These are phyloP conservation scores for Hemiscyllium ocellatum DNA, from an alignment of 2,113 vertebrate genomes.

Conservation along the genomic window DNA sequence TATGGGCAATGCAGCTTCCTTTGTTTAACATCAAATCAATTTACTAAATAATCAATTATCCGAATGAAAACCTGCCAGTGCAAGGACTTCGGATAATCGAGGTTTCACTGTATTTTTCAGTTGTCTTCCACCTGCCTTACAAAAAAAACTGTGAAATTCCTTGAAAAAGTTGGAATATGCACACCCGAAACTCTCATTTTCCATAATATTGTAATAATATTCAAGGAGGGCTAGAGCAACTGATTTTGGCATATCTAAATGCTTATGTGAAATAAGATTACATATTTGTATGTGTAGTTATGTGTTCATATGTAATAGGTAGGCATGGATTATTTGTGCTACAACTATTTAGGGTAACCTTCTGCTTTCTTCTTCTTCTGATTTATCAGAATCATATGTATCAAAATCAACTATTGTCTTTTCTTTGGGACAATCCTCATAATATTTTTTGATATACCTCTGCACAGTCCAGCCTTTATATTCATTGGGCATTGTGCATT, in stretches of 20 bases:
- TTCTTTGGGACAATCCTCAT: conserved; percentile 87
- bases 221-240: neutral
- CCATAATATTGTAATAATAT: neutral
- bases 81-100: no score
- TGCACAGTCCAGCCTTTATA: conserved; percentile 85
- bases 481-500: conserved; percentile 75
- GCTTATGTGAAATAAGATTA: conserved; percentile 5
- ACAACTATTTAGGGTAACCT: neutral
- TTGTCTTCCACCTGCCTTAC: neutral
- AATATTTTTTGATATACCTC: conserved; percentile 89
- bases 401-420: conserved; percentile 58
- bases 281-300: neutral
- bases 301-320: neutral
- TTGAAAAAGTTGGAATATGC: neutral
- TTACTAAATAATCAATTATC: no score
- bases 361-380: conserved; percentile 57
- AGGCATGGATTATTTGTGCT: neutral
- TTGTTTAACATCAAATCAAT: no score
- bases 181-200: neutral
- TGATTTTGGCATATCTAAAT: conserved; percentile 22
- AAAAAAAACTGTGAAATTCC: neutral
- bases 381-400: conserved; percentile 62
- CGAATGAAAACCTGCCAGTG: no score
- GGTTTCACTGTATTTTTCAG: no score
- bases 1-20: no score